Percentiles rank a stretch among this genome's conserved stretches.
These are phyloP conservation scores for Hylaeus volcanicus DNA, from an alignment of 1,140 invertebrate genomes.

Conservation along the genomic window DNA sequence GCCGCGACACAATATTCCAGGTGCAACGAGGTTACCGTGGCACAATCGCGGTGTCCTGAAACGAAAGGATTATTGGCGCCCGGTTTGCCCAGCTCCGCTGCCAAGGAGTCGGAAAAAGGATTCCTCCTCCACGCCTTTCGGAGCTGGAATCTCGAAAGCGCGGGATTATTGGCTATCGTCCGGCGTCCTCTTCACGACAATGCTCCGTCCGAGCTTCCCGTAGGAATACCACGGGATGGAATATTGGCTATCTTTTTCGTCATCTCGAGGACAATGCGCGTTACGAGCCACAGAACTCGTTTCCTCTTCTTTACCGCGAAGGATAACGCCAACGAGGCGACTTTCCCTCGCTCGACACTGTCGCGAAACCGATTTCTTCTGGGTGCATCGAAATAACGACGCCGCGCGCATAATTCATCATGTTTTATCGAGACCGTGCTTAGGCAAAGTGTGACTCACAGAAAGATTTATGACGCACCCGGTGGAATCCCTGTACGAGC, in stretches of 20 bases:
- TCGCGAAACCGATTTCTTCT: conserved; percentile 1
- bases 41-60: background rate
- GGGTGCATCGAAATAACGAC: conserved; percentile 1
- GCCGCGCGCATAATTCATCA: conserved; percentile 12
- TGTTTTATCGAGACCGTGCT: conserved; percentile 9
- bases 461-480: conserved; percentile 16
- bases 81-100: background rate
- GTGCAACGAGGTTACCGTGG: background rate
- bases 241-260: background rate
- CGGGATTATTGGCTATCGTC: conserved; percentile 18
- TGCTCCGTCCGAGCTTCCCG: background rate
- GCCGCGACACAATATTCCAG: background rate
- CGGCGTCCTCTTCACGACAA: background rate
- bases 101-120: background rate
- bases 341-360: background rate
- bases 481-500: too few species aligned
- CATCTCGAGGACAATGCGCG: background rate
- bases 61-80: conserved; percentile 21
- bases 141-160: background rate
- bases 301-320: background rate
- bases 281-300: background rate
- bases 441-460: background rate
- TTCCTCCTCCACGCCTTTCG: background rate
- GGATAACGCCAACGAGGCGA: background rate
- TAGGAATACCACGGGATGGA: background rate